phyloP scores from a whole-genome alignment of 1,140 invertebrate species.

The Macrocentrus cingulum region DNA sequence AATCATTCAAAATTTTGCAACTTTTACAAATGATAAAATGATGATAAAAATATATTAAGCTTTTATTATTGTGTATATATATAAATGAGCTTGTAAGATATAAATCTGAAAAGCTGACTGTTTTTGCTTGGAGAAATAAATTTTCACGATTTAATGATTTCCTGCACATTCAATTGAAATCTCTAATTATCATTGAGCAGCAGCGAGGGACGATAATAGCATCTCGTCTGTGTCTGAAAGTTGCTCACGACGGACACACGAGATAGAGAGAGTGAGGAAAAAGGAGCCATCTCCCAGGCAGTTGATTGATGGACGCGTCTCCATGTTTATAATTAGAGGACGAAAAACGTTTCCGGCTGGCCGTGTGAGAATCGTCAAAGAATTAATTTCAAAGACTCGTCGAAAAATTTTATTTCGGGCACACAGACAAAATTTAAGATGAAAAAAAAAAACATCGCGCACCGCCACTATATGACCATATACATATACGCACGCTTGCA shows the following conservation, averaged over 20 bases:
- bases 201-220: constrained; percentile 26
- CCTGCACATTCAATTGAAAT: constrained; percentile 1
- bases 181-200: constrained; percentile 36
- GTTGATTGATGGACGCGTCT: constrained; percentile 51
- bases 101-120: too few species aligned
- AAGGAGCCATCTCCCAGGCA: constrained; percentile 31
- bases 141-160: too few species aligned
- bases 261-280: constrained; percentile 10
- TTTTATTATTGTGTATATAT: too few species aligned
- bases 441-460: too few species aligned
- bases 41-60: too few species aligned
- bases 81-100: too few species aligned
- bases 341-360: constrained; percentile 46
- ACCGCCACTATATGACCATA: too few species aligned
- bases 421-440: neutral
- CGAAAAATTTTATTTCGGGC: neutral
- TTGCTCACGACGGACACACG: constrained; percentile 17
- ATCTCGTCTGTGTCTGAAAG: constrained; percentile 13
- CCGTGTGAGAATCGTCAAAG: constrained; percentile 22
- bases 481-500: too few species aligned
- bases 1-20: too few species aligned
- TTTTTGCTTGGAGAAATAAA: too few species aligned
- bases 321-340: constrained; percentile 54
- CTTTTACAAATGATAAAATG: too few species aligned
- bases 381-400: constrained; percentile 18